Evolutionary conservation across 2,797 vertebrate species (phyloP).

Genomic region (Ficedula albicollis): DNA sequence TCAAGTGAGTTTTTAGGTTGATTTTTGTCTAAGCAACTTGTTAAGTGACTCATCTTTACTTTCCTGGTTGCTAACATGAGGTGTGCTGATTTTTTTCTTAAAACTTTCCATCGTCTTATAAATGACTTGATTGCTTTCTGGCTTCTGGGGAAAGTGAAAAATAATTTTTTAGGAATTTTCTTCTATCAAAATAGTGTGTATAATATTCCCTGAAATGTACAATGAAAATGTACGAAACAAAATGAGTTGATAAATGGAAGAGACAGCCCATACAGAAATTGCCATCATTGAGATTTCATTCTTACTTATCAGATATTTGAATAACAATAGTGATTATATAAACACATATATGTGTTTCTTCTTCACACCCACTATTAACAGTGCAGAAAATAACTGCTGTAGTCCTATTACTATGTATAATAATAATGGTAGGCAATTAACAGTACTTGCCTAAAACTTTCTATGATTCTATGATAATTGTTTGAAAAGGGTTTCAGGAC

Average conservation of each 20-base stretch:
- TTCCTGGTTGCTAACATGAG: background rate
- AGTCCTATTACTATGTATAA: background rate
- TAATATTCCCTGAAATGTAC: background rate
- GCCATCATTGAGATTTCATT: background rate
- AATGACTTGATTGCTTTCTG: background rate
- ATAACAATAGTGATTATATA: background rate
- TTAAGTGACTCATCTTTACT: background rate
- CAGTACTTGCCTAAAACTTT: background rate
- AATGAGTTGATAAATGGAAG: background rate
- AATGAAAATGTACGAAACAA: background rate
- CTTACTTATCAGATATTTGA: background rate
- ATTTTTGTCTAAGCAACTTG: background rate
- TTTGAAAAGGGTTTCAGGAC: background rate
- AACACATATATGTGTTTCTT: background rate
- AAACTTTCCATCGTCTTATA: background rate
- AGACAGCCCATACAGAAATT: background rate
- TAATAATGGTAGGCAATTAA: background rate
- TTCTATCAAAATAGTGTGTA: background rate
- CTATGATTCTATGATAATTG: background rate
- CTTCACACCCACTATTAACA: background rate
- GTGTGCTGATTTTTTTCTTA: background rate
- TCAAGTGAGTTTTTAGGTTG: constrained; percentile 6
- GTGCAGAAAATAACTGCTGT: background rate
- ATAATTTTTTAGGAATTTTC: background rate
- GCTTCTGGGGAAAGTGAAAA: background rate